Conservation (phyloP, 1,140 invertebrate genomes). For the Geopemphigus sp. region DNA sequence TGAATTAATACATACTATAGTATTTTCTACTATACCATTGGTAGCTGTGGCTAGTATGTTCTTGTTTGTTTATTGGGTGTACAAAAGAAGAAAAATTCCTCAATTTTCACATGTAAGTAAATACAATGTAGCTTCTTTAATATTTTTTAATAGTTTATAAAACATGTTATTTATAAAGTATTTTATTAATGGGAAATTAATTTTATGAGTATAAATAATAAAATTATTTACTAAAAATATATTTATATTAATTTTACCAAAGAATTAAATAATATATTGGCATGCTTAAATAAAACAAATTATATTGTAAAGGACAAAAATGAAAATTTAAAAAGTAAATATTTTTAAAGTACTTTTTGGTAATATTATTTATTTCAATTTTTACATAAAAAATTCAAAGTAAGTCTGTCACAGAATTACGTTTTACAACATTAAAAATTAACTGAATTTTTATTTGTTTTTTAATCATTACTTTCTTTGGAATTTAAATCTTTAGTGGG, state of each 20-base stretch:
- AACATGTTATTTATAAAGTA: too few relatives aligned
- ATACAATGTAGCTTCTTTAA: background rate
- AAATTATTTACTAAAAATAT: too few relatives aligned
- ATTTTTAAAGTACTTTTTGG: too few relatives aligned
- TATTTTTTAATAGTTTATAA: background rate
- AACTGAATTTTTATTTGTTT: conserved; percentile 5
- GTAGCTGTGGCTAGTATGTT: conserved; percentile 25
- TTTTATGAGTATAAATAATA: too few relatives aligned
- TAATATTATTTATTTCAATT: background rate
- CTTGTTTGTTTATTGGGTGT: conserved; percentile 36
- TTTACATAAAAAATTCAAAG: background rate
- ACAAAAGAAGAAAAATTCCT: conserved; percentile 26
- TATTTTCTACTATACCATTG: conserved; percentile 19
- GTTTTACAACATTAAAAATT: background rate
- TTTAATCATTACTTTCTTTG: conserved; percentile 13
- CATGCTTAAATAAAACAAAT: too few relatives aligned
- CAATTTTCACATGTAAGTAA: conserved; percentile 43
- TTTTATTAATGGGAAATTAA: too few relatives aligned
- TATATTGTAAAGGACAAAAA: too few relatives aligned
- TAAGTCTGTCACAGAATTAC: background rate
- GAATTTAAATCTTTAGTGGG: conserved; percentile 33
- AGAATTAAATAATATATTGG: too few relatives aligned
- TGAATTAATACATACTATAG: conserved; percentile 33
- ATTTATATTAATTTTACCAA: too few relatives aligned
- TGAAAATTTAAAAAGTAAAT: too few relatives aligned